A percentile compares a stretch with the other conserved stretches of the same genome.
Conservation (phyloP, 1,140 invertebrate genomes). For the Lethrus apterus region DNA sequence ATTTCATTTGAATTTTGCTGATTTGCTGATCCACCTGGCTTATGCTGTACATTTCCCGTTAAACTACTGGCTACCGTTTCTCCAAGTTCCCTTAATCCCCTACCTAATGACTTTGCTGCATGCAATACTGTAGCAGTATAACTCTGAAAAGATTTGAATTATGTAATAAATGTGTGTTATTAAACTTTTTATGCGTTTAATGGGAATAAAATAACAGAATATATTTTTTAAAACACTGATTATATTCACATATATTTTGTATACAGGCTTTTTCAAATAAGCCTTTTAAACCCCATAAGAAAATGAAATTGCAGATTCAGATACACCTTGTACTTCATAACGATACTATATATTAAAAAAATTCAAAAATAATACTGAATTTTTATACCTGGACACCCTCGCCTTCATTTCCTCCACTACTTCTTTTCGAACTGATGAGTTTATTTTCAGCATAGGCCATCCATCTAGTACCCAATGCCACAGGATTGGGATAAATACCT, state of each 20-base stretch:
- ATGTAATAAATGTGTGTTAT: background rate
- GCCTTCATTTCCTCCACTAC: conserved; percentile 76
- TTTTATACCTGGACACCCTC: conserved; percentile 40
- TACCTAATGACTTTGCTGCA: conserved; percentile 85
- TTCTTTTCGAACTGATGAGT: conserved; percentile 71
- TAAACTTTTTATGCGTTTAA: no score
- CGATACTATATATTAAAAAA: no score
- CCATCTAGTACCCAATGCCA: conserved; percentile 79
- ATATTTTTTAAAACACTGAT: no score
- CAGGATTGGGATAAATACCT: conserved; percentile 78
- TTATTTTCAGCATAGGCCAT: conserved; percentile 79
- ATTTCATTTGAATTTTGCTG: conserved; percentile 41
- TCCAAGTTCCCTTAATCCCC: conserved; percentile 80
- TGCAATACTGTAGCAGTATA: conserved; percentile 93
- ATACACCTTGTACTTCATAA: no score
- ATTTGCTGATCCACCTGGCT: conserved; percentile 24
- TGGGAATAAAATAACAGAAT: no score
- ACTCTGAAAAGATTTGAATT: conserved; percentile 55
- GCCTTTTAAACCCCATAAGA: no score
- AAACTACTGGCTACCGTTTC: conserved; percentile 88
- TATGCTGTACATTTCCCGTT: conserved; percentile 53
- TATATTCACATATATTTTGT: no score
- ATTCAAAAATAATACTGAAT: no score
- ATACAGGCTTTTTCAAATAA: no score
- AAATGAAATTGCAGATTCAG: no score